Evolutionary conservation across 2,888 invertebrate species (phyloP).

Genomic region (Thereva nobilitata): DNA sequence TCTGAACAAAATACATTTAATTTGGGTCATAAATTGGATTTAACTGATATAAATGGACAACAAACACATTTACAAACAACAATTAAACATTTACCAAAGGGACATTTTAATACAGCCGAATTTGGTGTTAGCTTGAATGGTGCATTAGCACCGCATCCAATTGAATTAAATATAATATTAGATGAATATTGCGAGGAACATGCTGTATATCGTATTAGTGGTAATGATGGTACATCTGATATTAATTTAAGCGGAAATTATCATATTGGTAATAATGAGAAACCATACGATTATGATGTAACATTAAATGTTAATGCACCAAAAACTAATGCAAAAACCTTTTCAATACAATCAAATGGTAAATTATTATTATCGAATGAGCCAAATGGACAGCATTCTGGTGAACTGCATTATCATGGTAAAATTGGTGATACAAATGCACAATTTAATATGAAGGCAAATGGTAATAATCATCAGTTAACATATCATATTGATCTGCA

Average conservation of each 20-base stretch:
- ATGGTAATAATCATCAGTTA: conserved; percentile 48
- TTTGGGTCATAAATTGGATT: conserved; percentile 54
- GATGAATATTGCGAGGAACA: conserved; percentile 49
- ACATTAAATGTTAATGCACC: conserved; percentile 62
- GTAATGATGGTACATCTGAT: conserved; percentile 57
- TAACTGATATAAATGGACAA: conserved; percentile 58
- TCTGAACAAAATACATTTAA: conserved; percentile 57
- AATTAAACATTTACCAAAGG: conserved; percentile 55
- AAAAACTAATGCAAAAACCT: conserved; percentile 61
- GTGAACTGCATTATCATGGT: conserved; percentile 46
- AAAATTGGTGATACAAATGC: conserved; percentile 44
- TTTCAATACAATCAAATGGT: conserved; percentile 52
- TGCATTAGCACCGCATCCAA: conserved; percentile 51
- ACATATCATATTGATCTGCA: conserved; percentile 43
- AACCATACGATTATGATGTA: conserved; percentile 60
- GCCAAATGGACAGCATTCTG: conserved; percentile 41
- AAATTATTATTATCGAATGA: conserved; percentile 50
- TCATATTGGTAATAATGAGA: conserved; percentile 52
- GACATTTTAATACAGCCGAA: conserved; percentile 48
- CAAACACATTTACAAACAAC: background rate
- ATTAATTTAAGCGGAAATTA: conserved; percentile 59
- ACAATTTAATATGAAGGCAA: conserved; percentile 44
- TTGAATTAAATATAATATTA: conserved; percentile 49
- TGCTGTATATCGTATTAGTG: conserved; percentile 58
- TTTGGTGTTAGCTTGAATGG: conserved; percentile 50